phyloP scores from a whole-genome alignment of 1,140 invertebrate species.

The Eueides isabella region DNA sequence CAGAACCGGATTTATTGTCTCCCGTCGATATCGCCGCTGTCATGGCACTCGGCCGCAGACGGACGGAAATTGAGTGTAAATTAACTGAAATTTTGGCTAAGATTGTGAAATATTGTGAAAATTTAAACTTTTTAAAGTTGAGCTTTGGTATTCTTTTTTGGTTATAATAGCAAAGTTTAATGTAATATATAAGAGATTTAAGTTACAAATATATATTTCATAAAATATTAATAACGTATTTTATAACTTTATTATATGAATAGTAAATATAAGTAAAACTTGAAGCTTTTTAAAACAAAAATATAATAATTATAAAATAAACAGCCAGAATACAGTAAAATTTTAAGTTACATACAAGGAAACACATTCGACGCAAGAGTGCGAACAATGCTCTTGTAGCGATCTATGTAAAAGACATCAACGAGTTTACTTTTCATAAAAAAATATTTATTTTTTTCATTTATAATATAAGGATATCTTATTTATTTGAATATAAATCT shows the following conservation, averaged over 20 bases:
- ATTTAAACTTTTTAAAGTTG: neutral
- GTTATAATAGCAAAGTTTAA: too few species aligned
- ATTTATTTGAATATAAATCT: too few species aligned
- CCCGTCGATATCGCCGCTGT: conserved; percentile 68
- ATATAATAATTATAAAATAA: neutral
- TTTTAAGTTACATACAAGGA: neutral
- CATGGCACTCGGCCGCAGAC: conserved; percentile 54
- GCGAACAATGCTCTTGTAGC: neutral
- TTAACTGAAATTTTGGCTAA: conserved; percentile 41
- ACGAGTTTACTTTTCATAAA: conserved; percentile 26
- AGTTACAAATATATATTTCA: too few species aligned
- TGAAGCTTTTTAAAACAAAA: neutral
- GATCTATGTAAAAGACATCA: conserved; percentile 44
- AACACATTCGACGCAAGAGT: neutral
- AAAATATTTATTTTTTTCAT: too few species aligned
- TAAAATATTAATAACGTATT: too few species aligned
- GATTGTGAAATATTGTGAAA: conserved; percentile 20
- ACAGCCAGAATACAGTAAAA: neutral
- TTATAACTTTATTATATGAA: neutral
- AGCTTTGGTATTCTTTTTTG: too few species aligned
- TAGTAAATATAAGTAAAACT: neutral
- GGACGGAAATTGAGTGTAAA: conserved; percentile 54
- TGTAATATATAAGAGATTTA: too few species aligned
- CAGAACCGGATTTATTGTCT: conserved; percentile 79
- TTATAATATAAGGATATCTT: too few species aligned